Evolutionary conservation across 2,113 vertebrate genomes (phyloP), one percentile per base, ranked within the genome.

Genomic region (Odobenus rosmarus): DNA sequence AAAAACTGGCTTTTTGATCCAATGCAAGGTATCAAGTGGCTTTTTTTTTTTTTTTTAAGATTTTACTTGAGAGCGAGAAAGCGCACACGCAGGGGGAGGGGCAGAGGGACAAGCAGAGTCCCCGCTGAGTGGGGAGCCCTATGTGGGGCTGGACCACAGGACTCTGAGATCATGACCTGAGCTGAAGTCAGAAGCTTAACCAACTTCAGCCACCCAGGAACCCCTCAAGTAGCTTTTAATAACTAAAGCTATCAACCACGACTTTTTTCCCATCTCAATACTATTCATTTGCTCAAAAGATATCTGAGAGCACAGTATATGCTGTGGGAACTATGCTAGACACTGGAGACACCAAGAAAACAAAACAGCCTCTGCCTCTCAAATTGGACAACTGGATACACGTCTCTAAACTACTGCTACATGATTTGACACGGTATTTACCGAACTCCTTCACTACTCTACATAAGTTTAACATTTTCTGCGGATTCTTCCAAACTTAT

Each of bases 251-350:
- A 95, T 59, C 55, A 90, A 83, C 16, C 42, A 26, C 72, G 95
- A 51, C 51, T 81, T 53, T 62, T 87, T 96, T 21, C 88, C 72
- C 53, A 64, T 80, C 67, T 79, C 85, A 93, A 72, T 53, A 77
- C 28, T 85, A 85, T 51, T 53, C 71, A 95, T 55, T 95, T 82
- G 57, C n/a, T 87, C 36, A 90, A 91, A 94, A 96, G 91, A 31
- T 33, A 85, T 49, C 77, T 88, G 46, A 79, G 18, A 5, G 15
- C 10, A 59, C 0, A 81, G 10, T 53, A 94, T 57, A 81, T 31
- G 31, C 42, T 59, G 42, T 59, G 51, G 80, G 23, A 91, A 91
- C 61, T 90, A 24, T 69, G 57, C 36, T 83, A 86, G 39, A 14
- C 23, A 88, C 39, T 67, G 7, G 42, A 53, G 53, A 95, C 12